These are phyloP conservation scores for Halcyon senegalensis DNA, from an alignment of 2,113 vertebrate genomes.

Conservation along the genomic window DNA sequence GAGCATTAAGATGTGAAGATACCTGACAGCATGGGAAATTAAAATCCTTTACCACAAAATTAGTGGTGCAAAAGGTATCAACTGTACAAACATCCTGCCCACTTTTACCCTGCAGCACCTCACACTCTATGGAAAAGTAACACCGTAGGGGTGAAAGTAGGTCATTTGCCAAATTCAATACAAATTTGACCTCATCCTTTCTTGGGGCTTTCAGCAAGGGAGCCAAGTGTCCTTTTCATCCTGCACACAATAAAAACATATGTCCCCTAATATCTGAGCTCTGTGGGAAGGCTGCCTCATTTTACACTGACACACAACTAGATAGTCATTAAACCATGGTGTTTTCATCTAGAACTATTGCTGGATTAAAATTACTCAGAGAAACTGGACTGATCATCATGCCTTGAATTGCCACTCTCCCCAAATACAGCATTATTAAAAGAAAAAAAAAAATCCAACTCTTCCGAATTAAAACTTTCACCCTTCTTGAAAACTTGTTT, in stretches of 20 bases:
- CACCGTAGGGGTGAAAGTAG: not conserved
- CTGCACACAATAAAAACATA: not conserved
- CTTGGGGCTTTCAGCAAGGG: not conserved
- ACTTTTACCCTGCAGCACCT: not conserved
- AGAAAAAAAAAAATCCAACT: not conserved
- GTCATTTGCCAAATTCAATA: not conserved
- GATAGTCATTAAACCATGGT: not conserved
- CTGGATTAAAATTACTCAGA: not conserved
- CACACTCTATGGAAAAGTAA: not conserved
- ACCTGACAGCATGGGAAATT: not conserved
- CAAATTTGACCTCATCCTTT: not conserved
- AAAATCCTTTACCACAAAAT: not conserved
- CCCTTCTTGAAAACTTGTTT: not conserved
- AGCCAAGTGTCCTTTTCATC: not conserved
- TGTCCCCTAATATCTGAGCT: not conserved
- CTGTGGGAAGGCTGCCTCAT: not conserved
- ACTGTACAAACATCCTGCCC: not conserved
- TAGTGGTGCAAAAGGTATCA: not conserved
- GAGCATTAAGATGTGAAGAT: not conserved
- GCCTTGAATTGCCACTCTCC: not conserved
- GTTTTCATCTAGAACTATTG: not conserved
- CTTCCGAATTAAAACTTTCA: not conserved
- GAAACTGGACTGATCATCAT: not conserved
- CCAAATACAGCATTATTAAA: not conserved
- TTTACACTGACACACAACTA: not conserved